phyloP scores from a whole-genome alignment of 2,888 invertebrate genomes.

The Mantis religiosa region DNA sequence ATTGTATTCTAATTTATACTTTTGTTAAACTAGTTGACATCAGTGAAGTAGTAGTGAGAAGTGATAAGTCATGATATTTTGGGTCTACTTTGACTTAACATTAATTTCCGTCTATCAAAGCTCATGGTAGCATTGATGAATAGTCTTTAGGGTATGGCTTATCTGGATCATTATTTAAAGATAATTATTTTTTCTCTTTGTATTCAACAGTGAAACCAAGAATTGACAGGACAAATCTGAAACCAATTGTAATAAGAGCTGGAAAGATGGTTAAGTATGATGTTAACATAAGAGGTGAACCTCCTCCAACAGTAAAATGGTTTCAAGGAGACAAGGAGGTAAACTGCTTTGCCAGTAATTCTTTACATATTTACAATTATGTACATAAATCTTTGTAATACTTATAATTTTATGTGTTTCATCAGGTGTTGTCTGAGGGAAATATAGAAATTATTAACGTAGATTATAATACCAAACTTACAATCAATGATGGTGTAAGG shows the following conservation, averaged over 20 bases:
- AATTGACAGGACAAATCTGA: conserved; percentile 92
- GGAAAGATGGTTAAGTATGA: conserved; percentile 91
- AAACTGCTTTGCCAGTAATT: neutral
- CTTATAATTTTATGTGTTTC: neutral
- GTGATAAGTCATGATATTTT: no score
- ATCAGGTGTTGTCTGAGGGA: conserved; percentile 58
- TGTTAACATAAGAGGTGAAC: conserved; percentile 92
- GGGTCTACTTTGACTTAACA: no score
- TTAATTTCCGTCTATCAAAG: no score
- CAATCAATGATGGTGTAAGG: conserved; percentile 71
- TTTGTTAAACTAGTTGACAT: no score
- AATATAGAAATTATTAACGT: conserved; percentile 76
- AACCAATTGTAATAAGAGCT: conserved; percentile 81
- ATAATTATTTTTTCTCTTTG: neutral
- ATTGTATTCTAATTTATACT: no score
- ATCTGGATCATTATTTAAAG: neutral
- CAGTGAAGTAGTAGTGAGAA: no score
- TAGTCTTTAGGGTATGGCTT: neutral
- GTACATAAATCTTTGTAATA: neutral
- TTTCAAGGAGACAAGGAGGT: conserved; percentile 71
- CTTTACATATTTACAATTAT: neutral
- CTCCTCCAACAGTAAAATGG: conserved; percentile 91
- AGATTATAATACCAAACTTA: conserved; percentile 86
- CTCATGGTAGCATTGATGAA: no score
- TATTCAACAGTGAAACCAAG: conserved; percentile 80